Percentiles rank a stretch among this genome's conserved stretches.
Evolutionary conservation across 2,113 vertebrate species (phyloP).

Genomic region (Cettia cetti): DNA sequence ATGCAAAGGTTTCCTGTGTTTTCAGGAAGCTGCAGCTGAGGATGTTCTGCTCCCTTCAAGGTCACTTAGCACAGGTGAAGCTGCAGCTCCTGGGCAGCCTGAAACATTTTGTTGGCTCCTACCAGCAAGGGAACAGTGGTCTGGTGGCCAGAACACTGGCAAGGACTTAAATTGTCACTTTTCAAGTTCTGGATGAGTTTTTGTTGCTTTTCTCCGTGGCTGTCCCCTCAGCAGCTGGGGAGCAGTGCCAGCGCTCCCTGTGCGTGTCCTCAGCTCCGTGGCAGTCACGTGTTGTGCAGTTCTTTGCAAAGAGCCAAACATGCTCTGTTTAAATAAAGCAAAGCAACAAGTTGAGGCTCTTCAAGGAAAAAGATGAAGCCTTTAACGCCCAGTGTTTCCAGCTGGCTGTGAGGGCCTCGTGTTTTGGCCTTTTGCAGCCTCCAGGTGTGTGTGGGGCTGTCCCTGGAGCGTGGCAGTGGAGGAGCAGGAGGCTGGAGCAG

Average conservation of each 20-base stretch:
- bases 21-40: background rate
- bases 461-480: background rate
- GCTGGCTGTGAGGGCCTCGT: background rate
- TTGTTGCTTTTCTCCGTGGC: background rate
- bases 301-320: background rate
- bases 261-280: background rate
- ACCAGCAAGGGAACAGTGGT: accelerated
- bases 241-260: background rate
- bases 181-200: background rate
- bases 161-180: background rate
- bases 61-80: background rate
- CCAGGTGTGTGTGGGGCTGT: background rate
- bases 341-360: background rate
- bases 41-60: background rate
- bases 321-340: background rate
- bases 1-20: background rate
- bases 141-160: background rate
- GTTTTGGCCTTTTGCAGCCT: background rate
- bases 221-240: background rate
- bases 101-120: background rate
- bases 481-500: background rate
- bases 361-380: background rate
- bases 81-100: background rate
- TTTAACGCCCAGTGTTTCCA: background rate
- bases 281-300: accelerated